These are phyloP conservation scores for Sebastes iracundus DNA, from an alignment of 2,797 vertebrate species.

Conservation along the genomic window DNA sequence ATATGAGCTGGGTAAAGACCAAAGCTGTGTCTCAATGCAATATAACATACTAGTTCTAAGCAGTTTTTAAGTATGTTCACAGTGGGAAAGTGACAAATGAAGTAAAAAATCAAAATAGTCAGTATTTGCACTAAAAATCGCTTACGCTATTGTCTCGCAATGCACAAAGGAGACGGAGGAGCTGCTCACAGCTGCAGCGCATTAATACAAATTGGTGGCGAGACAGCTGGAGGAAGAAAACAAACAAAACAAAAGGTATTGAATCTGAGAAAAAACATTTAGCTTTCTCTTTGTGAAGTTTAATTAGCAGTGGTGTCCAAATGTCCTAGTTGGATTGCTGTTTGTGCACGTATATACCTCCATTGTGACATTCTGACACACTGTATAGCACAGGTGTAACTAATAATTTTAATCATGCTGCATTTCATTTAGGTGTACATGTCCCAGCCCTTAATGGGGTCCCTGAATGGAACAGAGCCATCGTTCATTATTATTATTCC, in stretches of 20 bases:
- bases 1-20: neutral
- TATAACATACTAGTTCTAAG: too few relatives aligned
- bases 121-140: neutral
- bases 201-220: neutral
- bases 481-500: neutral
- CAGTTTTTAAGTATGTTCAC: neutral
- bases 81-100: neutral
- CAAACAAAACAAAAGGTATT: neutral
- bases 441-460: neutral
- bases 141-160: neutral
- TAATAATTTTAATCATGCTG: conserved; percentile 3
- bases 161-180: neutral
- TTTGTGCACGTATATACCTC: neutral
- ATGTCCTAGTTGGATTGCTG: neutral
- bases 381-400: neutral
- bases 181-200: neutral
- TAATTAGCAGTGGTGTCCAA: neutral
- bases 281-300: neutral
- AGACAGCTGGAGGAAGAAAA: neutral
- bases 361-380: neutral
- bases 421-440: neutral
- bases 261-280: neutral
- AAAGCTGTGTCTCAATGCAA: neutral
- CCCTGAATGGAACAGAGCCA: neutral
- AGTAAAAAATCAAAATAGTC: neutral